phyloP scores from a whole-genome alignment of 2,797 vertebrate species.

The Mus minutoides region DNA sequence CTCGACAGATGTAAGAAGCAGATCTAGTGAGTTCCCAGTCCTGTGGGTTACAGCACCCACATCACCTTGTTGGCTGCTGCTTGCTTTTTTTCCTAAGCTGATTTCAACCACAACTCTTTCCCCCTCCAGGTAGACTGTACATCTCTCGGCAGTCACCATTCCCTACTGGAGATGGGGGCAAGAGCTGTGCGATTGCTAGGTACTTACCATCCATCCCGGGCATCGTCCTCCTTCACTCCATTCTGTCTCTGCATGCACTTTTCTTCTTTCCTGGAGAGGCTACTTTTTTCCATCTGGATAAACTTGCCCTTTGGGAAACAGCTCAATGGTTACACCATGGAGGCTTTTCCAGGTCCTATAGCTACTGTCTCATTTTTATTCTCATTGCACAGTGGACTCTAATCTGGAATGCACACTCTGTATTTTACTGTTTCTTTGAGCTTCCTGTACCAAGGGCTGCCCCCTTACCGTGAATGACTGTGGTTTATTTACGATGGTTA shows the following conservation, averaged over 20 bases:
- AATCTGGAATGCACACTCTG: background rate
- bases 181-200: background rate
- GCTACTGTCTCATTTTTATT: background rate
- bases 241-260: background rate
- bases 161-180: background rate
- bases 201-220: background rate
- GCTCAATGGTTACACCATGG: background rate
- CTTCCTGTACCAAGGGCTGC: background rate
- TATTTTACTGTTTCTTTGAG: background rate
- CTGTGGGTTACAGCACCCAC: background rate
- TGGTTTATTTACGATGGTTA: background rate
- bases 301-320: conserved; percentile 51
- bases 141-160: background rate
- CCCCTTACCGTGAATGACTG: background rate
- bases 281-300: conserved; percentile 25
- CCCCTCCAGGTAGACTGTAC: background rate
- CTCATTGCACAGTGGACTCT: background rate
- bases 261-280: background rate
- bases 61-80: background rate
- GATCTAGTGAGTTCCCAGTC: background rate
- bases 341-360: background rate
- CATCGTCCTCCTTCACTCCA: background rate
- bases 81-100: background rate
- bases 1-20: background rate
- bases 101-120: background rate